Base-by-base conservation (phyloP, 2,888 invertebrate genomes). In the Napeogenes inachia region DNA sequence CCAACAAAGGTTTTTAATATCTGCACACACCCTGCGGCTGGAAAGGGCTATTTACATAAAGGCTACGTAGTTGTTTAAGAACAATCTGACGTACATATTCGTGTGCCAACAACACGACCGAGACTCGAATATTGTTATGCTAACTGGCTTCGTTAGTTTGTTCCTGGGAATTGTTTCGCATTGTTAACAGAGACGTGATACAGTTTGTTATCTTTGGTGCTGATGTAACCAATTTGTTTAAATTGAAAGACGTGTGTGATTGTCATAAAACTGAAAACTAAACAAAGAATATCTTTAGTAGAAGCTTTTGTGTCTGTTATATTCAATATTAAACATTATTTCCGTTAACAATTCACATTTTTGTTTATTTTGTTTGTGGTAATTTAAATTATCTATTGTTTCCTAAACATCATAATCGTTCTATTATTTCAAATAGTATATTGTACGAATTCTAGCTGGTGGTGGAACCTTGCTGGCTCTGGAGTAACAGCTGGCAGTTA, bases 141-240 rank as follows among this genome's bases (percentile, higher is more conserved):
- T 85, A 89, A 88, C 87, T 82, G 87, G 77, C 86, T 86, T 89
- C 89, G 89, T 89, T 89, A 89, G 87, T 84, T 87, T 83, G 87
- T 88, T 85, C 84, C 82, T 78, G 80, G 81, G 86, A 86, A 88
- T 85, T 83, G 87, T 82, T 82, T 81, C 78, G 79, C 81, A 83
- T 76, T 84, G 81, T 81, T 82, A 80, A 83, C 83, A 81, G 80
- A 79, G 74, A 81, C 79, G 80, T 78, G 79, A 74, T 72, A 71
- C 73, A 77, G 81, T 74, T 74, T 74, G 77, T 77, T 82, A 84
- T 85, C 83, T 79, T 74, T 71, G 70, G 68, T 70, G 71, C 72
- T 68, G 68, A 74, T 50, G 50, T 50, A 50, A 76, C 81, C 79
- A 81, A 85, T 84, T 84, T 78, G 76, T 72, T 77, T 75, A 73